A percentile compares a stretch with the other conserved stretches of the same genome.
Evolutionary conservation across 2,113 vertebrate species (phyloP).

Genomic region (Actenoides lindsayi): DNA sequence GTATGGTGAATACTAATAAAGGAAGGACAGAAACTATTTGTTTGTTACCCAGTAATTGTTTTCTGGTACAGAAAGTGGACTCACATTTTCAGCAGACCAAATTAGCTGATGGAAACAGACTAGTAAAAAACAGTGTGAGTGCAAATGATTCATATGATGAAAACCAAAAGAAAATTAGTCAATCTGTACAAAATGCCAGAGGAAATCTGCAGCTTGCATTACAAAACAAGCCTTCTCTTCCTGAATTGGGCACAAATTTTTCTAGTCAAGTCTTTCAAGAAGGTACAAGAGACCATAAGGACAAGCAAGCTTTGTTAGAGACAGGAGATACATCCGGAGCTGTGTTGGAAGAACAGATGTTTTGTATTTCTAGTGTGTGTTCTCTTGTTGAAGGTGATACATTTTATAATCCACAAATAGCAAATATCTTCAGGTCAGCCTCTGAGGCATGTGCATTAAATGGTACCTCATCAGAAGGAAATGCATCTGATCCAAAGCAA

Average conservation of each 20-base stretch:
- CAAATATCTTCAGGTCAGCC: conserved; percentile 70
- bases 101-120: background rate
- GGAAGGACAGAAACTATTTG: background rate
- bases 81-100: background rate
- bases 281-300: background rate
- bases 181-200: background rate
- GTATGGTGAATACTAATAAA: background rate
- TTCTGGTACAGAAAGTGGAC: background rate
- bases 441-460: background rate
- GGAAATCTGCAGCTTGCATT: background rate
- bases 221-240: background rate
- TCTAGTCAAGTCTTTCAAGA: background rate
- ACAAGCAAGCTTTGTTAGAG: background rate
- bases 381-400: conserved; percentile 78
- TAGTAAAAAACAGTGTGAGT: background rate
- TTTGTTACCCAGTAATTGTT: background rate
- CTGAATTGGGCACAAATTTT: background rate
- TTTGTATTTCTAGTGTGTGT: conserved; percentile 78
- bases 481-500: background rate
- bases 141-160: background rate
- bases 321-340: background rate
- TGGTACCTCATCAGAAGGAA: background rate
- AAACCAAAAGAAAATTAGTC: background rate
- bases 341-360: background rate
- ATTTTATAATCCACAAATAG: conserved; percentile 79